phyloP scores from a whole-genome alignment of 2,888 invertebrate species.

The Digitonthophagus gazella region DNA sequence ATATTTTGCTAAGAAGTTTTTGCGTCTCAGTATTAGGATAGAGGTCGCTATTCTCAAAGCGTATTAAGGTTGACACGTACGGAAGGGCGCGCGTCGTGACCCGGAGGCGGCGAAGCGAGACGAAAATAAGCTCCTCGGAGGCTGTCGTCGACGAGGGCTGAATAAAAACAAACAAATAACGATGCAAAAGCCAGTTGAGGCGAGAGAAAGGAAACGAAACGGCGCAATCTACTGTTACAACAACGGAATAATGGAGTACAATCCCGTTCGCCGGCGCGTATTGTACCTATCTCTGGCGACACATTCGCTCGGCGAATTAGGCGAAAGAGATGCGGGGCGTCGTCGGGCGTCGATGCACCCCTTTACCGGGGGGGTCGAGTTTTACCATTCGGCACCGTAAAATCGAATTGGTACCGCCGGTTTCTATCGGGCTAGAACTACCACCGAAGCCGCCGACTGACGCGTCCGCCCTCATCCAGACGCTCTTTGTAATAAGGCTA shows the following conservation, averaged over 20 bases:
- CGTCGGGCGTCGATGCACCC: neutral
- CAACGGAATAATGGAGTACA: constrained; percentile 15
- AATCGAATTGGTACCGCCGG: neutral
- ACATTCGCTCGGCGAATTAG: constrained; percentile 13
- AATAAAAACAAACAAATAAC: neutral
- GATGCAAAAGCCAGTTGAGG: neutral
- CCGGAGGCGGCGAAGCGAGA: neutral
- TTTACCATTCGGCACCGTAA: neutral
- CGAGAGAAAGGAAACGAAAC: neutral
- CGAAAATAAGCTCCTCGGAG: neutral
- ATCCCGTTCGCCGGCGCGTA: constrained; percentile 1
- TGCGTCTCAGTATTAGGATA: neutral
- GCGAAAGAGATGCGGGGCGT: constrained; percentile 1
- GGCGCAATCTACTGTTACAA: constrained; percentile 4
- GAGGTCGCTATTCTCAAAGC: neutral
- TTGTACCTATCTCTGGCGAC: constrained; percentile 14
- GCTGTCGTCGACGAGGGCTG: neutral
- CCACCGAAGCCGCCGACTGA: neutral
- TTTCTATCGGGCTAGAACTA: neutral
- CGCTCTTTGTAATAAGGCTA: neutral
- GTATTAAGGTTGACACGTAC: neutral
- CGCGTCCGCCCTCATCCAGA: neutral
- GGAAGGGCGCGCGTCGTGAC: neutral
- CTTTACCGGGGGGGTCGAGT: neutral
- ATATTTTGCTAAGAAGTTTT: neutral